phyloP scores from a whole-genome alignment of 1,140 invertebrate species.

The Tribolium madens region DNA sequence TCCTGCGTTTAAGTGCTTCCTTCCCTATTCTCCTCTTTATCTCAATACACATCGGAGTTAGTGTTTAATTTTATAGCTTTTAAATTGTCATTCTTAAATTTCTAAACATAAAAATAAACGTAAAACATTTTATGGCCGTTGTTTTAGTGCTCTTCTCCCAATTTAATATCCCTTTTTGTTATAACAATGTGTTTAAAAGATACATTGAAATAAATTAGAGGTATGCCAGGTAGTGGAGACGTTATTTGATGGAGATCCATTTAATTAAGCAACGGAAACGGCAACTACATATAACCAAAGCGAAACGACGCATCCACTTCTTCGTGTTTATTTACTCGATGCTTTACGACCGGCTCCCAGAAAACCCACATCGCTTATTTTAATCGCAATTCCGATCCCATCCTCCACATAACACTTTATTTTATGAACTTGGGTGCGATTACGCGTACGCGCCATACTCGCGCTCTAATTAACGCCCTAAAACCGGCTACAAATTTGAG shows the following conservation, averaged over 20 bases:
- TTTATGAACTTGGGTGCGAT: constrained; percentile 42
- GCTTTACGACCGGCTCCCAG: constrained; percentile 25
- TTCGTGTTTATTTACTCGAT: constrained; percentile 25
- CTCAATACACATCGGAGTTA: constrained; percentile 50
- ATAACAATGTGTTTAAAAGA: constrained; percentile 51
- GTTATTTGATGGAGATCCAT: constrained; percentile 35
- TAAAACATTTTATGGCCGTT: constrained; percentile 52
- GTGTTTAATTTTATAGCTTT: constrained; percentile 51
- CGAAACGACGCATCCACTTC: constrained; percentile 30
- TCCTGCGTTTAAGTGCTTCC: constrained; percentile 32
- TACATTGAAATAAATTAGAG: constrained; percentile 48
- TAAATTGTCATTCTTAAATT: constrained; percentile 53
- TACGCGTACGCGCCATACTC: constrained; percentile 20
- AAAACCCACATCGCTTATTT: constrained; percentile 36
- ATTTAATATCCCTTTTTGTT: constrained; percentile 51
- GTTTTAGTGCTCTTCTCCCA: constrained; percentile 48
- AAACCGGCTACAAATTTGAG: constrained; percentile 17
- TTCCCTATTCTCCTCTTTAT: constrained; percentile 47
- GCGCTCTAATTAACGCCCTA: constrained; percentile 8
- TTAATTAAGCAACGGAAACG: constrained; percentile 46
- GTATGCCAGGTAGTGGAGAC: constrained; percentile 38
- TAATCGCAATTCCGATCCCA: constrained; percentile 27
- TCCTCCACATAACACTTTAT: constrained; percentile 40
- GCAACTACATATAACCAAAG: constrained; percentile 14
- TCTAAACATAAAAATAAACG: constrained; percentile 53